Evolutionary conservation across 2,797 vertebrate genomes (phyloP).

Genomic region (Lepilemur ruficaudatus): DNA sequence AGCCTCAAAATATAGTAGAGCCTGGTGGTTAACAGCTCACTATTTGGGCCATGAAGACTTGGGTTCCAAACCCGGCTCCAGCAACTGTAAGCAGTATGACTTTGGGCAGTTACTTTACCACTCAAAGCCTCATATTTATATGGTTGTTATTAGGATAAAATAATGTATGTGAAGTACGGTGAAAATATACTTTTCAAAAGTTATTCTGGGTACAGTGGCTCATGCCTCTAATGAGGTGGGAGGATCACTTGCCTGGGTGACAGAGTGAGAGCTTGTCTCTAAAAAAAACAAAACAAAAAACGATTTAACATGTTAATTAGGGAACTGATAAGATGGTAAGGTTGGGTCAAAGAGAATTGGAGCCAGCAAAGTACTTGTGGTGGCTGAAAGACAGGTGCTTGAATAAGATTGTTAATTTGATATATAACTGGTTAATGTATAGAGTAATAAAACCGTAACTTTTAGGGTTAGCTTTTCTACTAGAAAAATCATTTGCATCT

Average conservation of each 20-base stretch:
- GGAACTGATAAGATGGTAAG: neutral
- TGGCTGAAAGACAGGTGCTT: neutral
- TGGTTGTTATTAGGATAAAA: neutral
- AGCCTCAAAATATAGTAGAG: neutral
- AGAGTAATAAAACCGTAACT: neutral
- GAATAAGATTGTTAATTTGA: neutral
- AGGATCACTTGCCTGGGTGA: neutral
- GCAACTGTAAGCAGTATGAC: neutral
- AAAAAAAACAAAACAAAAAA: neutral
- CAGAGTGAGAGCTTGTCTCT: neutral
- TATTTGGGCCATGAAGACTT: neutral
- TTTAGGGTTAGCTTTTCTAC: neutral
- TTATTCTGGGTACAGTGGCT: neutral
- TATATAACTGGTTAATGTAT: neutral
- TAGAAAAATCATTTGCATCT: neutral
- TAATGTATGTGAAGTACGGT: neutral
- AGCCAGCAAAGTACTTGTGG: neutral
- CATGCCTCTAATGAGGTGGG: neutral
- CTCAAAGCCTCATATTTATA: neutral
- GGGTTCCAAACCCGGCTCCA: neutral
- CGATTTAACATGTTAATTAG: neutral
- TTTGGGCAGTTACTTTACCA: neutral
- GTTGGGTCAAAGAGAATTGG: neutral
- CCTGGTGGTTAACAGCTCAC: neutral
- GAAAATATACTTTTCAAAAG: neutral